A percentile compares a stretch with the other conserved stretches of the same genome.
Conservation (phyloP, 2,113 vertebrate genomes). For the Engraulis encrasicolus region DNA sequence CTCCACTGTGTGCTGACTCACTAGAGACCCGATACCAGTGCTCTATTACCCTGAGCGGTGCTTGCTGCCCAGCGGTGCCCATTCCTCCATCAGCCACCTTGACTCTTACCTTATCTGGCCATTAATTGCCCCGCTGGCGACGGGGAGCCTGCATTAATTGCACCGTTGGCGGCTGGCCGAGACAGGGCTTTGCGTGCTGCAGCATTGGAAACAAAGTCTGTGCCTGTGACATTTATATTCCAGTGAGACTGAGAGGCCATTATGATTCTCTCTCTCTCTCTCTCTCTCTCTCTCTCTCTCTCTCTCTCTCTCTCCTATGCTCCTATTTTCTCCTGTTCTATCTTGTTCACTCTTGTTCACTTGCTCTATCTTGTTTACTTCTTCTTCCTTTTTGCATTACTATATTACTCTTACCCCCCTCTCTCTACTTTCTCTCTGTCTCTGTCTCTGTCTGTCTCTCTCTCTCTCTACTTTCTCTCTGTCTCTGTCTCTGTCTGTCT, state of each 20-base stretch:
- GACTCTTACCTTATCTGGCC: neutral
- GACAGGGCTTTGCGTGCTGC: constrained; percentile 48
- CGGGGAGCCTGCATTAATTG: constrained; percentile 46
- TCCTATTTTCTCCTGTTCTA: neutral
- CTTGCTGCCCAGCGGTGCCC: too few relatives aligned
- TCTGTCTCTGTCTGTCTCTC: neutral
- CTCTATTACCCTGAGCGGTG: too few relatives aligned
- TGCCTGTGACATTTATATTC: constrained; percentile 73
- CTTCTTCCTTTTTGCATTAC: too few relatives aligned
- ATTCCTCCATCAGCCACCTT: neutral
- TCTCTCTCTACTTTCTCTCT: neutral
- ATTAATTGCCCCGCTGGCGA: neutral
- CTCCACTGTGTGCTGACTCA: too few relatives aligned
- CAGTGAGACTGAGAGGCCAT: constrained; percentile 56
- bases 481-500: neutral
- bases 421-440: too few relatives aligned
- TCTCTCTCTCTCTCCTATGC: too few relatives aligned
- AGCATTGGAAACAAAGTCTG: constrained; percentile 67
- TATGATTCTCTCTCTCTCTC: constrained; percentile 42
- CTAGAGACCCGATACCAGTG: too few relatives aligned
- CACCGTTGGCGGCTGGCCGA: constrained; percentile 47
- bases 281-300: neutral
- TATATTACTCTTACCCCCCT: too few relatives aligned
- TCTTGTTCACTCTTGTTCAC: neutral
- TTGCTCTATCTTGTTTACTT: neutral